Evolutionary conservation across 2,888 invertebrate genomes (phyloP), one percentile per base, ranked within the genome.

Genomic region (Phragmatobia fuliginosa): DNA sequence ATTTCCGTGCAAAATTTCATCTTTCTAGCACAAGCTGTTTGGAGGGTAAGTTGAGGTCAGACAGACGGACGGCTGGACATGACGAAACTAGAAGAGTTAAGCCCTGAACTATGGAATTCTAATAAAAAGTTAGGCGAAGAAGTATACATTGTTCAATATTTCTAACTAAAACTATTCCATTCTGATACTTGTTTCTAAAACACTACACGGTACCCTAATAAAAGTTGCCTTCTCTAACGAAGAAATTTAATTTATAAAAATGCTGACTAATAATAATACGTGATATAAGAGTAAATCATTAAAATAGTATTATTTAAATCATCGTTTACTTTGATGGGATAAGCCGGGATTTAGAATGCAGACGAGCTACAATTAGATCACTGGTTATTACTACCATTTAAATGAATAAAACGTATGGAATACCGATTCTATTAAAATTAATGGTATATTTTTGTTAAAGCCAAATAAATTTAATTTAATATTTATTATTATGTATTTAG

Each of bases 161-260:
- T n/a, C n/a, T n/a, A n/a, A n/a, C n/a, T n/a, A n/a, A n/a, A n/a
- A n/a, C n/a, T n/a, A n/a, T n/a, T n/a, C n/a, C n/a, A 18, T 49
- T 3, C 11, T 11, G 52, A 28, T 52, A 25, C 14, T 52, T n/a
- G 11, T 14, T 28, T 61, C 18, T 61, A n/a, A 7, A n/a, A 38
- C 3, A 62, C 18, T 10, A 28, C 28, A 38, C 36, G 69, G 67
- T 65, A 73, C 77, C 67, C 75, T 69, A 77, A 82, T 83, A 84
- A 71, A 76, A 83, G 73, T 78, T 81, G 78, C 70, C 83, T 79
- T 80, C 77, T 71, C 82, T 85, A 81, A 80, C 79, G 77, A 77
- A 71, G 80, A 80, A 72, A 85, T 88, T 89, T 88, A 89, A 91
- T 88, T 90, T 89, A 90, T 87, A 88, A 86, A 87, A 83, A 83